Conservation (phyloP, 2,113 vertebrate genomes). For the Chauna torquata region DNA sequence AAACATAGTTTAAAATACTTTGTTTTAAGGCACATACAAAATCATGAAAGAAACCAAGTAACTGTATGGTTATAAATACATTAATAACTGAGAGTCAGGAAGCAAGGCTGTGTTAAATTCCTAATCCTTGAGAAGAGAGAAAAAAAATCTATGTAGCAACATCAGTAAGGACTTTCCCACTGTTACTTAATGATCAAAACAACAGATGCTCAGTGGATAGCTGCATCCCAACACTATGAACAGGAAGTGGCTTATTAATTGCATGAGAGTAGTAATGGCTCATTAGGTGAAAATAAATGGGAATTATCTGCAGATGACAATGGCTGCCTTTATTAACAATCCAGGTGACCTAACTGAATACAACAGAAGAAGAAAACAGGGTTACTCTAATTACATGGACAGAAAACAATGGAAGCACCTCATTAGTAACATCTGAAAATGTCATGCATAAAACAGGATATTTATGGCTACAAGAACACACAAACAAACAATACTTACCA, state of each 20-base stretch:
- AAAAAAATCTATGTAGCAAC: background rate
- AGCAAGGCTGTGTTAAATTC: background rate
- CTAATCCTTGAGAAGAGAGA: background rate
- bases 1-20: background rate
- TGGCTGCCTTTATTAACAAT: constrained; percentile 17
- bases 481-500: background rate
- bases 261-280: constrained; percentile 2
- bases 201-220: constrained; percentile 26
- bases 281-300: constrained; percentile 56
- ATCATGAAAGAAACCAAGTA: background rate
- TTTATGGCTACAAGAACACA: background rate
- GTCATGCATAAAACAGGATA: background rate
- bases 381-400: constrained; percentile 28
- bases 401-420: constrained; percentile 15
- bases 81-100: background rate
- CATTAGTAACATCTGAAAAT: background rate
- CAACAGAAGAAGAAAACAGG: background rate
- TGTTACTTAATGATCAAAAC: constrained; percentile 10
- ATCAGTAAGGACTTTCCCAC: constrained; percentile 5
- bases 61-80: background rate
- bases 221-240: background rate
- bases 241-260: constrained; percentile 50
- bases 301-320: constrained; percentile 52
- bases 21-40: background rate
- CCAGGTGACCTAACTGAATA: constrained; percentile 50